Evolutionary conservation across 2,113 vertebrate genomes (phyloP), one percentile per base, ranked within the genome.

Genomic region (Serilophus lunatus): DNA sequence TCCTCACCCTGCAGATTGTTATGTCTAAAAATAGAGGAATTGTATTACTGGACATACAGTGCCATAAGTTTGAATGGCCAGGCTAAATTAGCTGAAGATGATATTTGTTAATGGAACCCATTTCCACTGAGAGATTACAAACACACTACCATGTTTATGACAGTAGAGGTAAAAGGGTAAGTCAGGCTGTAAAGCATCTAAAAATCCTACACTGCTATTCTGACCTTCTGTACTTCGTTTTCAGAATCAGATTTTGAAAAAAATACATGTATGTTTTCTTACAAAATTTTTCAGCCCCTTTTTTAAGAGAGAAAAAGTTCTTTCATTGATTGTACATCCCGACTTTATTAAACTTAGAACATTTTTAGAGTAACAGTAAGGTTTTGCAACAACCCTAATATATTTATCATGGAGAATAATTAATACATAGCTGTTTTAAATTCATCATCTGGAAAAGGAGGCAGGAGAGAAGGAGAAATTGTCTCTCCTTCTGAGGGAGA

Each of bases 271-370:
- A 18, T 50, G 18, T 29, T 63, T 66, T 61, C 42, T 35, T 63
- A 74, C 0, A 0, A 63, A 49, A 33, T 36, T 24, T 33, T 9
- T 7, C 5, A 12, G 4, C 16, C 3, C 2, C 2, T 14, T 42
- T 50, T 29, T 81, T 28, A 29, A 71, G 9, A 47, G 29, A 61
- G 35, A 50, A 36, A 81, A 84, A 19, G 7, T 14, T 82, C 6
- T 70, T 25, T 88, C 35, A 54, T 61, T n/a, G 51, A 51, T 29
- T 11, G 0, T 8, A 75, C 82, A 6, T 54, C 29, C 35, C 42
- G 35, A 50, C 16, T 44, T 82, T 35, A 69, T 54, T 31, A 42
- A 83, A 83, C 8, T 54, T 66, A 33, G 1, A 50, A 69, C 0
- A 6, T 35, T 63, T 69, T 64, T 19, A 60, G 26, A 81, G 20